Base-by-base conservation (phyloP, 2,113 vertebrate genomes). In the Agapornis roseicollis region DNA sequence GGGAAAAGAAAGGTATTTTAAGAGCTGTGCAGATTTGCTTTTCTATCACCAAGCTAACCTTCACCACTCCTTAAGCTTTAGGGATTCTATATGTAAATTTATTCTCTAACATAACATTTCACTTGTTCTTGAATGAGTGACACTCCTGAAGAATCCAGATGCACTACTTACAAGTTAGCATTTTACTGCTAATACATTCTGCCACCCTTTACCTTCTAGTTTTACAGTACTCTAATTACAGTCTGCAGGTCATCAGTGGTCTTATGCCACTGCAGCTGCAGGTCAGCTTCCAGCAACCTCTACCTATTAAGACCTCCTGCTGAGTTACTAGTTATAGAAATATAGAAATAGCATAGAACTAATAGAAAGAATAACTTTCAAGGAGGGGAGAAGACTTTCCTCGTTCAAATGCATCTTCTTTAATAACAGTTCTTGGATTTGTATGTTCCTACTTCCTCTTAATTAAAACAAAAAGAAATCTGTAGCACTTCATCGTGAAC, bases 131-230 rank as follows among this genome's bases (percentile, higher is more conserved):
- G 92, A 98, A 93, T 78, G 94, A 98, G 88, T 90, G 87, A 95
- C 90, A 95, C 77, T 97, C 74, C 56, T 97, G 97, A 97, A 98
- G 97, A 98, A 97, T 88, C n/a, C 92, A 98, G 97, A 97, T 97
- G 98, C 98, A 98, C 97, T 98, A 97, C 97, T 97, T 98, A 96
- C 94, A 97, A 97, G 97, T 97, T 87, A 97, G 96, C 96, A 97
- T 98, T 98, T 98, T 98, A 96, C 94, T 97, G 95, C 94, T 98
- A 98, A 98, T 93, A 83, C 87, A 90, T 95, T 95, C 93, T 95
- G 87, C 85, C 88, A 96, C 85, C 80, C 85, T 95, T 93, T 91
- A 82, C 96, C 89, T 97, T 88, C 81, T 31, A 47, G 90, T 97
- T 97, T 96, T 94, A 96, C 14, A 0, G 85, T 82, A 72, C 39